A percentile compares a stretch with the other conserved stretches of the same genome.
Conservation (phyloP, 2,113 vertebrate species). For the Tragelaphus imberbis region DNA sequence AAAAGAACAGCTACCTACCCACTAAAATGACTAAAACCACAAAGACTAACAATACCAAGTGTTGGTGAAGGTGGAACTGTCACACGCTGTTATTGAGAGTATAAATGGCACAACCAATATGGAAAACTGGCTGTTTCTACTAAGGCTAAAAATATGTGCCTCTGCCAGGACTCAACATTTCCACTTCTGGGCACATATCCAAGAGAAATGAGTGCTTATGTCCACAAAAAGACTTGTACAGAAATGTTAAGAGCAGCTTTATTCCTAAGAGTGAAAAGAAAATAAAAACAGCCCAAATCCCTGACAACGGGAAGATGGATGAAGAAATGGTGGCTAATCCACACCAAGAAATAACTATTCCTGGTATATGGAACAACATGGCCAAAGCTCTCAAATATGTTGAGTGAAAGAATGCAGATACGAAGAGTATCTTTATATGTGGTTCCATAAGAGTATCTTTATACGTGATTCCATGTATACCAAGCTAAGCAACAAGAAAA, state of each 20-base stretch:
- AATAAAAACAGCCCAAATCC: neutral
- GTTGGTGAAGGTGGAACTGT: neutral
- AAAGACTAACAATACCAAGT: neutral
- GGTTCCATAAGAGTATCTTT: neutral
- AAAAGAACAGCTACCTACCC: neutral
- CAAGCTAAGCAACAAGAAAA: neutral
- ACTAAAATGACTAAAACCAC: neutral
- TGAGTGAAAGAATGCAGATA: neutral
- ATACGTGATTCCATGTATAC: neutral
- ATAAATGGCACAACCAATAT: neutral
- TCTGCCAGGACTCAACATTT: neutral
- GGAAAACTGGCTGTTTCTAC: neutral
- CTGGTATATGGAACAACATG: neutral
- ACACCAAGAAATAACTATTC: neutral
- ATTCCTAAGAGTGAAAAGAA: neutral
- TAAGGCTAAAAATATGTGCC: neutral
- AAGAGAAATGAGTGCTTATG: neutral
- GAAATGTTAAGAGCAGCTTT: neutral
- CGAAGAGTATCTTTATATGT: neutral
- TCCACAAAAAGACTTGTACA: neutral
- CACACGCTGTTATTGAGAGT: fast-evolving
- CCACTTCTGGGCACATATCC: neutral
- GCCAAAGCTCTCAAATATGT: neutral
- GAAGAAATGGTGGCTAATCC: neutral
- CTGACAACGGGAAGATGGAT: neutral